Evolutionary conservation across 2,113 vertebrate genomes (phyloP), one percentile per base, ranked within the genome.

Genomic region (Ochotona princeps): DNA sequence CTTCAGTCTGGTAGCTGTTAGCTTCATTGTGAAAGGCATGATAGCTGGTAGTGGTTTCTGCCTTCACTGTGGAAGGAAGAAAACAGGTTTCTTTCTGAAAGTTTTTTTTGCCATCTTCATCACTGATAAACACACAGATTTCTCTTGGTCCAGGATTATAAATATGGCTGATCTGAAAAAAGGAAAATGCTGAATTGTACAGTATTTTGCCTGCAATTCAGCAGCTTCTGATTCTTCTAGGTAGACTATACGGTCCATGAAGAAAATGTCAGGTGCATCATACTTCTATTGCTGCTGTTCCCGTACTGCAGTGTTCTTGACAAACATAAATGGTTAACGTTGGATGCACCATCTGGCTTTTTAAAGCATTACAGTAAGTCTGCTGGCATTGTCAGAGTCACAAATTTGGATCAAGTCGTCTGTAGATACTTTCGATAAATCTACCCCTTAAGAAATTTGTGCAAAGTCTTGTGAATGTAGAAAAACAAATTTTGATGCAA

Each of bases 51-150:
- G 96, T 99, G 78, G 98, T 98, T 97, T 99, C 98, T 87, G 99
- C 99, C 99, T 99, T 99, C 98, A 99, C 99, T 78, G 98, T 99
- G 98, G 99, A 99, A 98, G 99, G 97, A 95, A 99, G 97, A 93
- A 99, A 99, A 97, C 99, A 99, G 4, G 99, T 98, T 97, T 99
- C 99, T 66, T 99, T 99, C 93, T 99, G 99, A 97, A 99, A 99
- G 96, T 99, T 44, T 44, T 99, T 96, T 99, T 99, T 91, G 99
- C 99, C 99, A 99, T 99, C 98, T 44, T 99, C 98, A 18, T 99
- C 99, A 8, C 99, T 99, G 96, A 99, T 98, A 83, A 99, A 98
- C 26, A 99, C 99, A 9, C 99, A 99, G 92, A 99, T 44, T 99
- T 28, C 99, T 0, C 98, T 99, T 1, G 99, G 99, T 0, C 99